Percentiles rank a stretch among this genome's conserved stretches.
phyloP scores from a whole-genome alignment of 2,797 vertebrate genomes.

The Prionace glauca region DNA sequence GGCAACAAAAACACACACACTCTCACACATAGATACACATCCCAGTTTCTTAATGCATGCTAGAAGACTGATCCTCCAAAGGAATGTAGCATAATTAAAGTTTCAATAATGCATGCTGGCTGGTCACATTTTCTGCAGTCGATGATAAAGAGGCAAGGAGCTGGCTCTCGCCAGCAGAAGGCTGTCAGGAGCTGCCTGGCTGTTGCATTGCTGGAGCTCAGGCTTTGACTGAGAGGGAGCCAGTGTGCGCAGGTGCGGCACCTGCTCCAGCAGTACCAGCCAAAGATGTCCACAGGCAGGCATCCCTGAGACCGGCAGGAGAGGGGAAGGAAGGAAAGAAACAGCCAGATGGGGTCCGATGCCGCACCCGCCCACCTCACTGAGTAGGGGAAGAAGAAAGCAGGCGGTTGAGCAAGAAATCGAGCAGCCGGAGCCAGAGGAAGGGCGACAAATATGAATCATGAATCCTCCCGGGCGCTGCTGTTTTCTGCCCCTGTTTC shows the following conservation, averaged over 20 bases:
- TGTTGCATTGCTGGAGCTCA: neutral
- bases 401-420: slow-evolving; percentile 1
- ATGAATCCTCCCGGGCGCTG: slow-evolving; percentile 69
- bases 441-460: slow-evolving; percentile 67
- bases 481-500: slow-evolving; percentile 63
- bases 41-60: neutral
- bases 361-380: neutral
- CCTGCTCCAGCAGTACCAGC: neutral
- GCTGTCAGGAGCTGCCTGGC: neutral
- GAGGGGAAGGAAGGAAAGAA: neutral
- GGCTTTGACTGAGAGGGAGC: neutral
- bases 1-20: neutral
- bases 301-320: neutral
- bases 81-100: neutral
- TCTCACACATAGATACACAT: too few species aligned
- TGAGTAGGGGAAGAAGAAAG: neutral
- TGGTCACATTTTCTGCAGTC: neutral
- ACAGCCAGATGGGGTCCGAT: neutral
- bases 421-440: neutral
- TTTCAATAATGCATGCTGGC: neutral
- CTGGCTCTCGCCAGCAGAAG: neutral
- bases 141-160: neutral
- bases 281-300: neutral
- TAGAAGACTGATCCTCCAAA: neutral
- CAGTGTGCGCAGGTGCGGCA: slow-evolving; percentile 29